Conservation (phyloP, 2,113 vertebrate species). For the Noctilio leporinus region DNA sequence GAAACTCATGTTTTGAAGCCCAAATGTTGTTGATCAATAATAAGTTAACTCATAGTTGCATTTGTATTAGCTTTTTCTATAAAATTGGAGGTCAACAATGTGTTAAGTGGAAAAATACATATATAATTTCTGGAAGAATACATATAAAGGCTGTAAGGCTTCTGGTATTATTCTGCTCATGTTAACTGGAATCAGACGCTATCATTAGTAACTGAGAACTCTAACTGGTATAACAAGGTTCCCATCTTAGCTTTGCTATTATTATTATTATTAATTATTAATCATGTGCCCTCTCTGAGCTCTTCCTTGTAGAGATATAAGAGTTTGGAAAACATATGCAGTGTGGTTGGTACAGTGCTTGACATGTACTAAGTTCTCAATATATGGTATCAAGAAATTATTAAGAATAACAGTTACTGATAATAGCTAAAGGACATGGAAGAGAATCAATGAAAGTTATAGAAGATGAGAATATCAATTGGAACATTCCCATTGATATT, state of each 20-base stretch:
- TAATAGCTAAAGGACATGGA: not conserved
- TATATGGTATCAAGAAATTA: not conserved
- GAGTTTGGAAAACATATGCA: not conserved
- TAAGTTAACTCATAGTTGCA: too few relatives aligned
- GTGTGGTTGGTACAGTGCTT: not conserved
- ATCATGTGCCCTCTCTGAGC: not conserved
- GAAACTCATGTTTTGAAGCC: too few relatives aligned
- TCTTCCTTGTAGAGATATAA: not conserved
- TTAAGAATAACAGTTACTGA: not conserved
- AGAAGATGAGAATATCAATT: not conserved
- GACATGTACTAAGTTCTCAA: not conserved
- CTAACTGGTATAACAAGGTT: not conserved
- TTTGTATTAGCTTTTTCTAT: too few relatives aligned
- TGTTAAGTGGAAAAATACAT: not conserved
- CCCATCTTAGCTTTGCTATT: not conserved
- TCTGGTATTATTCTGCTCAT: not conserved
- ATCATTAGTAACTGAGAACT: not conserved
- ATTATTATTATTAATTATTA: not conserved
- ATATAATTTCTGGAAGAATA: not conserved
- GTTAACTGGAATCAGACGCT: not conserved
- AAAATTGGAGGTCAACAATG: too few relatives aligned
- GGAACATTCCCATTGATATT: not conserved
- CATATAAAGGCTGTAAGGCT: not conserved
- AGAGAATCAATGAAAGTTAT: not conserved
- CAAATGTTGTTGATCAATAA: too few relatives aligned